These are phyloP conservation scores for Agonopterix alstromeriana DNA, from an alignment of 2,888 invertebrate species.

Conservation along the genomic window DNA sequence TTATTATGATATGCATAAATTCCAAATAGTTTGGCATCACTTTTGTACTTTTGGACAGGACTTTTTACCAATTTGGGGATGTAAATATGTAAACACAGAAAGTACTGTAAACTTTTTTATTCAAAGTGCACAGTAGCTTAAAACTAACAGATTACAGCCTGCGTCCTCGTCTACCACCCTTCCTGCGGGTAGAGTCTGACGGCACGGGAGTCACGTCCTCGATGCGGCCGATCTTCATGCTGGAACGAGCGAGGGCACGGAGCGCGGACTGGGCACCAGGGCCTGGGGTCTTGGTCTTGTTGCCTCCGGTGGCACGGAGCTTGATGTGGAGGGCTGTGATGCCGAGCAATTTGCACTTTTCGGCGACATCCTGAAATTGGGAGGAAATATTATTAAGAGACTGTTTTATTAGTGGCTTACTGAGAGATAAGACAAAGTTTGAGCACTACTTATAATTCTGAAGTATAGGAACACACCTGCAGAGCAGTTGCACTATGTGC, in stretches of 20 bases:
- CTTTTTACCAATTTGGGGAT: too few relatives aligned
- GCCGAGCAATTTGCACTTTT: conserved; percentile 97
- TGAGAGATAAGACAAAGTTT: not conserved
- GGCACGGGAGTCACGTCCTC: conserved; percentile 99
- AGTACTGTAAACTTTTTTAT: conserved; percentile 56
- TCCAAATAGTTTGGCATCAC: too few relatives aligned
- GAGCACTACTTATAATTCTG: not conserved
- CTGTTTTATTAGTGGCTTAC: not conserved
- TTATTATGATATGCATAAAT: too few relatives aligned
- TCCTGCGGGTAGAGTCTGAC: conserved; percentile 98
- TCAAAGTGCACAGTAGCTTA: conserved; percentile 63
- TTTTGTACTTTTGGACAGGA: too few relatives aligned
- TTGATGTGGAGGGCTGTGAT: conserved; percentile 99
- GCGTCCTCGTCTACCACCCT: conserved; percentile 99
- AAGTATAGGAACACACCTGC: too few relatives aligned
- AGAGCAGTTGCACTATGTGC: too few relatives aligned
- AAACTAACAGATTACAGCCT: conserved; percentile 88
- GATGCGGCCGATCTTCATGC: conserved; percentile 99
- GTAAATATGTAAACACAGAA: conserved; percentile 21
- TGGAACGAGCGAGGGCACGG: conserved; percentile 97
- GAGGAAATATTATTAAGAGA: not conserved
- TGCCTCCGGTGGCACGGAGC: conserved; percentile 98
- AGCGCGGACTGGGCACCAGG: conserved; percentile 99
- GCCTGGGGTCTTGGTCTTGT: conserved; percentile 98
- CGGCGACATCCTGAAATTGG: conserved; percentile 92